These are phyloP conservation scores for Meta bourneti DNA, from an alignment of 2,888 invertebrate species.

Conservation along the genomic window DNA sequence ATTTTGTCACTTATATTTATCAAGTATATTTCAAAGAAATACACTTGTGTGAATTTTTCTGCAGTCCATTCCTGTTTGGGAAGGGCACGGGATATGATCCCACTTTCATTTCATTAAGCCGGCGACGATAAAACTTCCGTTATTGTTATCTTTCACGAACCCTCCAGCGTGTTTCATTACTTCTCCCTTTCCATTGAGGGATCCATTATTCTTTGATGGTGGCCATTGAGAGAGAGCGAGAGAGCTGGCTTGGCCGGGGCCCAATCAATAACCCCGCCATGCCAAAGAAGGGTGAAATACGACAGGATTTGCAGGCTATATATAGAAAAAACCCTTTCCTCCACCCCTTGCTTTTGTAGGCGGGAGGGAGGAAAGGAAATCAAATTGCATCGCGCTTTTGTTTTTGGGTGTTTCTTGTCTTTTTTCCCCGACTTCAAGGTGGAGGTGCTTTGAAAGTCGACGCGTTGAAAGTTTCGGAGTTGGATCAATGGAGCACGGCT, in stretches of 20 bases:
- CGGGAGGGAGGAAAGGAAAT: conserved; percentile 30
- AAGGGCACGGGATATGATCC: no score
- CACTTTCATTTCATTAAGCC: no score
- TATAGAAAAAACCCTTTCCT: conserved; percentile 44
- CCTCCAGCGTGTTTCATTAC: no score
- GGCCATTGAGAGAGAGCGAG: conserved; percentile 18
- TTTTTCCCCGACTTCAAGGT: neutral
- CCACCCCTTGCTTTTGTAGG: conserved; percentile 8
- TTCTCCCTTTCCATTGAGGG: neutral
- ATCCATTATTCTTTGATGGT: conserved; percentile 12
- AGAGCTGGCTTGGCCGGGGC: conserved; percentile 20
- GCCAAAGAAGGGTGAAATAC: conserved; percentile 45
- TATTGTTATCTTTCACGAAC: no score
- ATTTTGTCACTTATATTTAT: no score
- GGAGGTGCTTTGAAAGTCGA: neutral
- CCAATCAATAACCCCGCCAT: conserved; percentile 65
- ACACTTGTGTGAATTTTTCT: no score
- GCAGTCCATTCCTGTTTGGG: no score
- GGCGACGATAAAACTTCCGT: no score
- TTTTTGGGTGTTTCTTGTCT: conserved; percentile 6
- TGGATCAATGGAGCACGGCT: neutral
- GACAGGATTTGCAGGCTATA: conserved; percentile 31
- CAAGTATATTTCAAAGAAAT: no score
- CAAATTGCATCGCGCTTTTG: conserved; percentile 57
- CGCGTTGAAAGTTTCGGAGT: neutral